Conservation (phyloP, 2,113 vertebrate species). For the Variabilichromis moorii region DNA sequence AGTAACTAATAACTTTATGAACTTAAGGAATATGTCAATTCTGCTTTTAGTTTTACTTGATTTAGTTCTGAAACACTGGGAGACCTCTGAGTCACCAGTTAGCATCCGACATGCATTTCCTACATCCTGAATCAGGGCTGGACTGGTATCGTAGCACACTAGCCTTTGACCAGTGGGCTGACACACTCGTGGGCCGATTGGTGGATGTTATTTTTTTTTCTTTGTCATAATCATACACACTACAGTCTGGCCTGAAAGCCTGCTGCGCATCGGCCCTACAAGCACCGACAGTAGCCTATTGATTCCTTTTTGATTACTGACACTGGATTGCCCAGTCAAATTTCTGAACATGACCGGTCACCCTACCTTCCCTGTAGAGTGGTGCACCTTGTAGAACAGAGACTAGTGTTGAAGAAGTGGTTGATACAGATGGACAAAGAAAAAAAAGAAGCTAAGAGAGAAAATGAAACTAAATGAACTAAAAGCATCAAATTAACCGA, state of each 20-base stretch:
- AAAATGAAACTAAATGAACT: background rate
- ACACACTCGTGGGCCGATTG: background rate
- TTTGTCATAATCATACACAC: background rate
- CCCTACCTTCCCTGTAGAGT: rapidly evolving
- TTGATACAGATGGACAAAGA: background rate
- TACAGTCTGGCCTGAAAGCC: background rate
- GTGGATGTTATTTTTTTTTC: background rate
- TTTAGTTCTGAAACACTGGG: background rate
- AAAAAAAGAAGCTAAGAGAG: background rate
- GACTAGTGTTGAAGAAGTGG: background rate
- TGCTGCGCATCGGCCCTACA: background rate
- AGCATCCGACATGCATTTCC: background rate
- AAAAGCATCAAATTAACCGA: background rate
- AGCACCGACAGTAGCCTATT: background rate
- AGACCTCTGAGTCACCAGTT: background rate
- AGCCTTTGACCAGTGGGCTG: background rate
- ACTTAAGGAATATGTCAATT: background rate
- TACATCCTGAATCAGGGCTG: background rate
- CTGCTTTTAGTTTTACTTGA: background rate
- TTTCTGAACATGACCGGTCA: background rate
- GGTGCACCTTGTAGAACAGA: background rate
- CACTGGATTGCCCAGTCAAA: background rate
- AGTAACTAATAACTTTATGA: background rate
- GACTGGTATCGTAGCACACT: rapidly evolving
- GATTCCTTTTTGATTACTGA: rapidly evolving